These are phyloP conservation scores for Alitta virens DNA, from an alignment of 2,888 invertebrate species.

Conservation along the genomic window DNA sequence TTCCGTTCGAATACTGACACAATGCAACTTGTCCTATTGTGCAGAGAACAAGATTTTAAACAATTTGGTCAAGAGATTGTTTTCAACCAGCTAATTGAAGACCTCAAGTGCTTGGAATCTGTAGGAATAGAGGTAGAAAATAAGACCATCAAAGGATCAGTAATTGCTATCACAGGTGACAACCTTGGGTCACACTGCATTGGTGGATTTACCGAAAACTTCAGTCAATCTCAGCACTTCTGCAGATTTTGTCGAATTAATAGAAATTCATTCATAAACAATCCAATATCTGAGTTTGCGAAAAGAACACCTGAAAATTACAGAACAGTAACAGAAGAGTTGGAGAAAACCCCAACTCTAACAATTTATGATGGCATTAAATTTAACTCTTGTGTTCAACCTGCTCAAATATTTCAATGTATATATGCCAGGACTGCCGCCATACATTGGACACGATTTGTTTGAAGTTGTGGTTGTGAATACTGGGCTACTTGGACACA, in stretches of 20 bases:
- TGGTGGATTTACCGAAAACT: neutral
- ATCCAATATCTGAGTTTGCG: neutral
- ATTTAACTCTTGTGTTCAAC: neutral
- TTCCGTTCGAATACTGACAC: conserved; percentile 9
- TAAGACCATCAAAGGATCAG: neutral
- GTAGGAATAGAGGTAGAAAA: neutral
- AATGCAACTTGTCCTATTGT: conserved; percentile 13
- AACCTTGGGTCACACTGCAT: neutral
- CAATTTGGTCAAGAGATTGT: neutral
- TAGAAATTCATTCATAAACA: neutral
- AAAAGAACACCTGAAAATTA: neutral
- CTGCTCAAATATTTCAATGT: neutral
- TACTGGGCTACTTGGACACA: no score
- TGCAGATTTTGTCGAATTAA: neutral
- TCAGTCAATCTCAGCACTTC: neutral
- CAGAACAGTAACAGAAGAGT: neutral
- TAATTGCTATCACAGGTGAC: neutral
- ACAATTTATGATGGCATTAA: neutral
- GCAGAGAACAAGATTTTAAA: neutral
- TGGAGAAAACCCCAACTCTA: neutral
- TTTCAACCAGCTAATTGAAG: neutral
- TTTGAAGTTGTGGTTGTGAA: neutral
- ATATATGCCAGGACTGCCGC: neutral
- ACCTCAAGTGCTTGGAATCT: neutral
- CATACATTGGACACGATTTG: neutral